Base-by-base conservation (phyloP, 2,888 invertebrate genomes). In the Scrobipalpa costella region DNA sequence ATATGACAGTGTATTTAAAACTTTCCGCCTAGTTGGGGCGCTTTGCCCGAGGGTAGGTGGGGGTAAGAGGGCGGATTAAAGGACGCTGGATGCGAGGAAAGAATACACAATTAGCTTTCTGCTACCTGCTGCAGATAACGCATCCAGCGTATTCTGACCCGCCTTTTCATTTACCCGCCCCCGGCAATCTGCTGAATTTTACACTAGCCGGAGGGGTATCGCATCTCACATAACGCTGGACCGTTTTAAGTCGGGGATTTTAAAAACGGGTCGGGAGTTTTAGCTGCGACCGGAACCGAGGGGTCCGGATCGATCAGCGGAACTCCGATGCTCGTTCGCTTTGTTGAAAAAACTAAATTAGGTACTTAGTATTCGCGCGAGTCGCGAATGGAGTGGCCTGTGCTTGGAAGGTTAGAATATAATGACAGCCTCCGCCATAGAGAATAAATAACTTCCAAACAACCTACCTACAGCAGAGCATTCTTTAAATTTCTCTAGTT, bases 51-150 rank as follows among this genome's bases (percentile, higher is more conserved):
- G 80, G 79, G 78, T 73, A 74, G 71, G 68, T 49, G 72, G 80
- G 81, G 78, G 78, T 78, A 71, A 76, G 80, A 81, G 84, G 85
- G 84, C 84, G 88, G 89, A 90, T 90, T 90, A 90, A 61, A 89
- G 90, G 88, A 87, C 85, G 84, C 81, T 79, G 77, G 79, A 82
- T 84, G 86, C 90, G 88, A 88, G 90, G 87, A 90, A 91, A 90
- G 91, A 91, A 91, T 91, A 91, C 91, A 89, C 88, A 91, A 91
- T 91, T 91, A 91, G 91, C 84, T 88, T 79, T 81, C 81, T 80
- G 81, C 88, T 90, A 91, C 90, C 90, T 90, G 90, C 86, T 86
- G 83, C 77, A 85, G 84, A 86, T 85, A 85, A 84, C 81, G 82
- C 81, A 84, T 79, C 90, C 89, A 89, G 80, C 74, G 69, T 78